phyloP scores from a whole-genome alignment of 2,888 invertebrate species.

The Drosophila setosimentum region DNA sequence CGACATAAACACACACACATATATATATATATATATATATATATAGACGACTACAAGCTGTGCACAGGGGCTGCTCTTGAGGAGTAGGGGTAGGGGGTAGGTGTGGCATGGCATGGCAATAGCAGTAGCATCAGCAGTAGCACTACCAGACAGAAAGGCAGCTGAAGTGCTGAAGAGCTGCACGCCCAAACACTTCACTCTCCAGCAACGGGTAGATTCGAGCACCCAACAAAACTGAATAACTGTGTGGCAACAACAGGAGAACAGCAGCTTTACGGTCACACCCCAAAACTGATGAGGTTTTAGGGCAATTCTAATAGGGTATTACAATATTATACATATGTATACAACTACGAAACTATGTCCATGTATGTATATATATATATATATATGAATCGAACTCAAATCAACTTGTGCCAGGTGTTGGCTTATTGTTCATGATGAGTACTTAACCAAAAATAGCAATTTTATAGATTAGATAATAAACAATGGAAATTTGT shows the following conservation, averaged over 20 bases:
- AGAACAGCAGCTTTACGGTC: constrained; percentile 36
- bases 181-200: constrained; percentile 49
- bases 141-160: constrained; percentile 35
- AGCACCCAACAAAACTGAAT: constrained; percentile 17
- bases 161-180: constrained; percentile 59
- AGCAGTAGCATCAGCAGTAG: constrained; percentile 1
- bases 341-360: neutral
- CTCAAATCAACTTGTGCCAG: neutral
- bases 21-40: too few species aligned
- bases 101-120: constrained; percentile 10
- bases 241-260: constrained; percentile 26
- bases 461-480: neutral
- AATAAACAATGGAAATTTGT: neutral
- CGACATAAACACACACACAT: constrained; percentile 15
- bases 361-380: neutral
- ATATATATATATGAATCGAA: neutral
- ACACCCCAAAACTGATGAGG: constrained; percentile 22
- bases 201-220: constrained; percentile 23
- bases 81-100: constrained; percentile 11
- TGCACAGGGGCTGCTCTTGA: constrained; percentile 27
- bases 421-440: neutral
- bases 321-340: neutral
- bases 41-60: constrained; percentile 45
- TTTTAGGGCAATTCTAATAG: neutral
- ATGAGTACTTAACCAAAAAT: neutral